phyloP scores from a whole-genome alignment of 2,888 invertebrate genomes.

The Stenoptilia bipunctidactyla region DNA sequence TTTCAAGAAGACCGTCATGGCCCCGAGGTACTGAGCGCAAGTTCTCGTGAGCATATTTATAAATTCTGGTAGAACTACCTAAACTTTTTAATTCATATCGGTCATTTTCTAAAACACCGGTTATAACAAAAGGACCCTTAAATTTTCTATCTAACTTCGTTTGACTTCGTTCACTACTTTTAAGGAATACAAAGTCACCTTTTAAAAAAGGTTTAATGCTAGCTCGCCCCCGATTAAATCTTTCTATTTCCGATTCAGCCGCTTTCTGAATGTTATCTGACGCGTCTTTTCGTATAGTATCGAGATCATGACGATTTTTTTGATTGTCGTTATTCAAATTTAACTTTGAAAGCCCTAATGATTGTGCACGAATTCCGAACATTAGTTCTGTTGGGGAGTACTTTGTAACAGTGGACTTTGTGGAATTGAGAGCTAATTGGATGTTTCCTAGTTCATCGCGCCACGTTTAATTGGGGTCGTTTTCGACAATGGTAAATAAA shows the following conservation, averaged over 20 bases:
- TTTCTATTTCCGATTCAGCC: background rate
- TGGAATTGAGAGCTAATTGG: background rate
- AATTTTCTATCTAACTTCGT: conserved; percentile 14
- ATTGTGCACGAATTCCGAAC: background rate
- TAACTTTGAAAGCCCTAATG: background rate
- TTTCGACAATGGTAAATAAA: background rate
- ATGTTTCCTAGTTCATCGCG: background rate
- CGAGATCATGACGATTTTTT: background rate
- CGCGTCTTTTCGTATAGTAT: background rate
- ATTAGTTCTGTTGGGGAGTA: background rate
- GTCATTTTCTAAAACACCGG: conserved; percentile 11
- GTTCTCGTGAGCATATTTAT: conserved; percentile 11
- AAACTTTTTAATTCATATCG: conserved; percentile 5
- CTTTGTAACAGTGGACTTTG: background rate
- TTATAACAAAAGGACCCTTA: conserved; percentile 13
- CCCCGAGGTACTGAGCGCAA: conserved; percentile 1
- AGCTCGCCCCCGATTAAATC: conserved; percentile 9
- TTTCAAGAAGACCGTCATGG: background rate
- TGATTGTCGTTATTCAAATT: background rate
- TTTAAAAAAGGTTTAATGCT: conserved; percentile 6
- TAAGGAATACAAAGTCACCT: conserved; percentile 12
- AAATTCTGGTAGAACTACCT: conserved; percentile 12
- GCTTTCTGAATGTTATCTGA: background rate
- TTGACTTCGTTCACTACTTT: conserved; percentile 16
- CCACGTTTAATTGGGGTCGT: background rate